Evolutionary conservation across 2,888 invertebrate species (phyloP).

Genomic region (Rhopalosiphum nymphaeae): DNA sequence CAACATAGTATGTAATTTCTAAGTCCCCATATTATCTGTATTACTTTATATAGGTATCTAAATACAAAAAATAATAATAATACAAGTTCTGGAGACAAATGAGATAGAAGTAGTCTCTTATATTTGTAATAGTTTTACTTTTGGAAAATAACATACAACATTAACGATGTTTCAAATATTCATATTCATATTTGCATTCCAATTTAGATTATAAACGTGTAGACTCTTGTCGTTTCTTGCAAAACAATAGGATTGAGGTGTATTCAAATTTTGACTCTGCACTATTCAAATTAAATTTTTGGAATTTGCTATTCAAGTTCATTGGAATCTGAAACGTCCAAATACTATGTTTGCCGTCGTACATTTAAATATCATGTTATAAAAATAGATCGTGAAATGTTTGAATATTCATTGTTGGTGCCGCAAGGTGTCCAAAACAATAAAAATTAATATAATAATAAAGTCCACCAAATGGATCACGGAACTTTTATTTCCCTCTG

Average conservation of each 20-base stretch:
- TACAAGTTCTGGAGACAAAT: neutral
- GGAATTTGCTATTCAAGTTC: conserved; percentile 13
- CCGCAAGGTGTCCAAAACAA: neutral
- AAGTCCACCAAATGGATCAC: neutral
- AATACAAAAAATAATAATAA: neutral
- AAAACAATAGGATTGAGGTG: neutral
- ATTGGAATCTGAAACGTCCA: conserved; percentile 15
- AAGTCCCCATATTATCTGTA: neutral
- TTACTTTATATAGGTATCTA: neutral
- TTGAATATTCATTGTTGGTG: conserved; percentile 16
- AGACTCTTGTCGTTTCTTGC: neutral
- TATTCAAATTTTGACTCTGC: conserved; percentile 5
- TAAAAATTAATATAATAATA: conserved; percentile 20
- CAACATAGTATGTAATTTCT: neutral
- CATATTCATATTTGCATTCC: conserved; percentile 40
- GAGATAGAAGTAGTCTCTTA: conserved; percentile 15
- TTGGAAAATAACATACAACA: conserved; percentile 12
- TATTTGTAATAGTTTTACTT: conserved; percentile 49
- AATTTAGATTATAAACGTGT: conserved; percentile 20
- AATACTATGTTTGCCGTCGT: neutral
- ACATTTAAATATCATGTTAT: conserved; percentile 31
- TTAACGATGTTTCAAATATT: conserved; percentile 26
- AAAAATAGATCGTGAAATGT: conserved; percentile 8
- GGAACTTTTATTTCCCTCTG: neutral
- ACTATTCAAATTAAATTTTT: conserved; percentile 27